A percentile compares a stretch with the other conserved stretches of the same genome.
These are phyloP conservation scores for Chloropsis cyanopogon DNA, from an alignment of 2,113 vertebrate species.

Conservation along the genomic window DNA sequence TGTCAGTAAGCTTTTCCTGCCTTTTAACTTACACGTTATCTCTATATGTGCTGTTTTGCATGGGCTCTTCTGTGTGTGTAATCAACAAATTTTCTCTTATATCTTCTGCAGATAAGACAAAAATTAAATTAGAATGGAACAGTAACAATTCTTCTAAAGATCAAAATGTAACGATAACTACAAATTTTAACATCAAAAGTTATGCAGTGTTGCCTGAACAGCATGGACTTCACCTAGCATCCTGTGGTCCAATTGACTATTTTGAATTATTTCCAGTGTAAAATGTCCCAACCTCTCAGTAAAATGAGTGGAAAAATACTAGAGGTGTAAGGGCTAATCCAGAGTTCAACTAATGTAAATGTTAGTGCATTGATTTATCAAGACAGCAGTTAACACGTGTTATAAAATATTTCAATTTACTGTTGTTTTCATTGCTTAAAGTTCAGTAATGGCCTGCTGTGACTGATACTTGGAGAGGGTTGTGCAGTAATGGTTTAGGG, in stretches of 20 bases:
- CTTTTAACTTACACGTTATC: background rate
- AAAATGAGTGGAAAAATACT: background rate
- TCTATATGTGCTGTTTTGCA: background rate
- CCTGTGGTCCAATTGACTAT: background rate
- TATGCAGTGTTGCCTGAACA: background rate
- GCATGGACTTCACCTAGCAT: background rate
- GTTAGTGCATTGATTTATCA: background rate
- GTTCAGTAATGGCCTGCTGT: background rate
- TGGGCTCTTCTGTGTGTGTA: background rate
- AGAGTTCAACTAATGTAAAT: background rate
- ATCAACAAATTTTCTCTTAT: constrained; percentile 21
- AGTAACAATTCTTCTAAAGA: background rate
- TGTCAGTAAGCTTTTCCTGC: background rate
- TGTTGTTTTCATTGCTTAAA: background rate
- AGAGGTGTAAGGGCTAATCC: background rate
- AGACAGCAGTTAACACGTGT: background rate
- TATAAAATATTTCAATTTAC: background rate
- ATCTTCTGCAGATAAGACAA: constrained; percentile 26
- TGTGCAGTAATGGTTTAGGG: background rate
- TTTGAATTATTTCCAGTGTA: background rate
- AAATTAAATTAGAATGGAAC: constrained; percentile 8
- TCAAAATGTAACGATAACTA: constrained; percentile 26
- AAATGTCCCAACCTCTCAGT: background rate
- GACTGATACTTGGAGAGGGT: background rate
- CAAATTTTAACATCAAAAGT: constrained; percentile 24